Evolutionary conservation across 1,140 invertebrate species (phyloP).

Genomic region (Cydia fagiglandana): DNA sequence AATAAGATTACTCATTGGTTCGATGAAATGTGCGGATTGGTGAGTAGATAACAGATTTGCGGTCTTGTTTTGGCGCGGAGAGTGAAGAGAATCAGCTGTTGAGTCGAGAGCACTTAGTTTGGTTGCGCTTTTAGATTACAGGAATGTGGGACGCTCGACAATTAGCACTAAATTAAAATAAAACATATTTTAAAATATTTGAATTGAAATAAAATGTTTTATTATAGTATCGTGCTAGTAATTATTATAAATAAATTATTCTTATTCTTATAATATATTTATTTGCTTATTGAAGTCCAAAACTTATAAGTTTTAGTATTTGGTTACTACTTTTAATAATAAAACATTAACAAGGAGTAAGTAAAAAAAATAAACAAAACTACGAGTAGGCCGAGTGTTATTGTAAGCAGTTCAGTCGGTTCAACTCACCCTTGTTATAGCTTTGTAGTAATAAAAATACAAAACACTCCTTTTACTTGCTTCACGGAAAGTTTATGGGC

Average conservation of each 20-base stretch:
- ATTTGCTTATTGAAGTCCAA: no score
- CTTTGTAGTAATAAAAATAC: constrained; percentile 12
- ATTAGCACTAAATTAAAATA: neutral
- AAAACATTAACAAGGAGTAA: no score
- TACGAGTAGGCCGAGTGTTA: neutral
- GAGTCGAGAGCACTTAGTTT: constrained; percentile 4
- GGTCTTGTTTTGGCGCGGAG: neutral
- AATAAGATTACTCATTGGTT: constrained; percentile 30
- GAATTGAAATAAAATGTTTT: neutral
- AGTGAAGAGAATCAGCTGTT: constrained; percentile 25
- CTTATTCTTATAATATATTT: no score
- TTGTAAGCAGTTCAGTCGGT: neutral
- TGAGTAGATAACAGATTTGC: constrained; percentile 27
- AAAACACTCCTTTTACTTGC: neutral
- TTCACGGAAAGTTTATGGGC: neutral
- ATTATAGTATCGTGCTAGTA: no score
- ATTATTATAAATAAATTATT: no score
- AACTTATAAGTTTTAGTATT: no score
- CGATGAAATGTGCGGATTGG: constrained; percentile 26
- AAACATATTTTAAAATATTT: neutral
- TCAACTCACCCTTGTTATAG: constrained; percentile 4
- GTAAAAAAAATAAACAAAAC: neutral
- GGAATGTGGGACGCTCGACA: neutral
- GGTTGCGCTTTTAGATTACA: constrained; percentile 5
- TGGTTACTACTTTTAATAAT: no score